Base-by-base conservation (phyloP, 2,113 vertebrate species). In the Leucoraja erinaceus region DNA sequence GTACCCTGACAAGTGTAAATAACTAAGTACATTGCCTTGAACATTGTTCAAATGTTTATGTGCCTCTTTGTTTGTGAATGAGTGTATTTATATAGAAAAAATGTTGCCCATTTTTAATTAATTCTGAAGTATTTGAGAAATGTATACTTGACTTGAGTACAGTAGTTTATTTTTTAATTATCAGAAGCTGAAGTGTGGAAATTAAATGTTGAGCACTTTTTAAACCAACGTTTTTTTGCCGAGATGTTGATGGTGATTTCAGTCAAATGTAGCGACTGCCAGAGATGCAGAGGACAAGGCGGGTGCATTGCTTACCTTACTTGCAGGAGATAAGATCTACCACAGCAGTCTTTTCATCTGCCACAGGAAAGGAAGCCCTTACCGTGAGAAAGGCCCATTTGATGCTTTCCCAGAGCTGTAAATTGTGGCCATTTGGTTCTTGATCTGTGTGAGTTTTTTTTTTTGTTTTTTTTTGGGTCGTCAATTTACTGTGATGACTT, bases 61-160 rank as follows among this genome's bases (percentile, higher is more conserved):
- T 91, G 90, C 90, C 90, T 91, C 68, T 81, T 81, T 90, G 81
- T 84, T 90, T 90, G 90, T 91, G 90, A 91, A 91, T 72, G 33
- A 38, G 66, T 91, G 68, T 91, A 91, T 91, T 91, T 91, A 91
- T 91, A 91, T 74, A 25, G 18, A 31, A 72, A 72, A 91, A 38
- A 47, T 72, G 66, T 91, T 72, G 68, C 90, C 38, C 90, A 91
- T 91, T 91, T 91, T 72, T 91, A 91, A 81, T 22, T 47, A 81
- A 91, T 72, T 70, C 66, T 91, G 90, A 91, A 72, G 20, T 91
- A 72, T 91, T 91, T 91, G 90, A 72, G 90, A 74, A 47, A 18
- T 91, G 63, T 72, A 72, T 91, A 72, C 90, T 74, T 74, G 68
- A 91, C 83, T n/a, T 25, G 90, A 91, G 38, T 91, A 47, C 90